Base-by-base conservation (phyloP, 2,888 invertebrate genomes). In the Trichopria drosophilae region DNA sequence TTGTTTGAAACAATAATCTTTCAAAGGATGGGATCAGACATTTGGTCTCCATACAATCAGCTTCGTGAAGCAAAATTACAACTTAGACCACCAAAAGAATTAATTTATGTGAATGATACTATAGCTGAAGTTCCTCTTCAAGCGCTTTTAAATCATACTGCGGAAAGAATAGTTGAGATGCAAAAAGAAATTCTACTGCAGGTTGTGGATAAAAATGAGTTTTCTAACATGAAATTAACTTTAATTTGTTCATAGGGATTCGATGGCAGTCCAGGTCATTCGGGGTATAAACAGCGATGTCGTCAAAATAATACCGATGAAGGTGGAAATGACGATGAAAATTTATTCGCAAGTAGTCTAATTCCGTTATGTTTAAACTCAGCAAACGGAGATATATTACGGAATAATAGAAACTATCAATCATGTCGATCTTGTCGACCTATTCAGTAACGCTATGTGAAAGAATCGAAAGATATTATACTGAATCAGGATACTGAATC, bases 81-180 rank as follows among this genome's bases (percentile, higher is more conserved):
- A 28, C 36, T 45, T 36, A 36, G 45, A 36, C 45, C 28, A 13
- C 26, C 28, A 26, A 35, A 44, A 44, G 35, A 35, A 44, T 23
- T 44, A 9, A 44, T 44, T 34, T 18, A 22, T 34, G 18, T 44
- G n/a, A 24, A 44, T 44, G 19, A 35, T 23, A 23, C 18, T 44
- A 13, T 24, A 35, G n/a, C n/a, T n/a, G n/a, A n/a, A n/a, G n/a
- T n/a, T n/a, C n/a, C n/a, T n/a, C n/a, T n/a, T n/a, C n/a, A n/a
- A n/a, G n/a, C n/a, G n/a, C 36, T 36, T 18, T 35, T 36, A 36
- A 28, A 45, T 36, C 45, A 45, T 26, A 49, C 49, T 26, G 49
- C 42, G 10, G 22, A 49, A 49, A 28, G 42, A 36, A 49, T 43
- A 26, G 22, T 42, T 24, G 12, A 49, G 32, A 26, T 43, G 35